Base-by-base conservation (phyloP, 2,888 invertebrate genomes). In the Acanthococcus lagerstroemiae region DNA sequence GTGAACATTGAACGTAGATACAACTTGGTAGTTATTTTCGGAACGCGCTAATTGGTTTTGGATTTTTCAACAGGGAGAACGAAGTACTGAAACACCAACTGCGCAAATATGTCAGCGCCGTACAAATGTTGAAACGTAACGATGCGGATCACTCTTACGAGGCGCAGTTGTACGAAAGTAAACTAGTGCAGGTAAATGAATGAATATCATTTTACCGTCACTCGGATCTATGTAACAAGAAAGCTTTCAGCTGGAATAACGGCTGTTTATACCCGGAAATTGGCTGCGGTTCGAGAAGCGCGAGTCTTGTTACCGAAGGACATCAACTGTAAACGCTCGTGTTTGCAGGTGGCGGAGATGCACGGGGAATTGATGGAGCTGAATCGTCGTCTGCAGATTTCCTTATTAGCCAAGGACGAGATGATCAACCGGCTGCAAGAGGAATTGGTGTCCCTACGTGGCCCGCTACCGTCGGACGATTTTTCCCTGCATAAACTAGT, bases 281-380 rank as follows among this genome's bases (percentile, higher is more conserved):
- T 17, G 44, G 1, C n/a, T 27, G n/a, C 17, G 15, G 22, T 37
- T n/a, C n/a, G n/a, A n/a, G n/a, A n/a, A n/a, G n/a, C n/a, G n/a
- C n/a, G n/a, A n/a, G n/a, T n/a, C n/a, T n/a, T n/a, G n/a, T n/a
- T n/a, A n/a, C n/a, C n/a, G n/a, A 22, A 54, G 5, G 9, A 17
- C 12, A 54, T n/a, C n/a, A 17, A 7, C 4, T 45, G 30, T 7
- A 46, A 25, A 4, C 17, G 15, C 15, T 52, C 17, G 1, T 56
- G 52, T 58, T 55, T 52, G 55, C 72, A 88, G 87, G 90, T 93
- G 0, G 92, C 93, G 2, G 90, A 93, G 78, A 94, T 94, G 93
- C 93, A 93, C 73, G 92, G 90, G 0, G 93, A 94, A 75, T 78
- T 94, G 60, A 90, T 93, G 88, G 92, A 93, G 76, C 90, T 93